Conservation (phyloP, 2,797 vertebrate genomes). For the Phataginus tricuspis region DNA sequence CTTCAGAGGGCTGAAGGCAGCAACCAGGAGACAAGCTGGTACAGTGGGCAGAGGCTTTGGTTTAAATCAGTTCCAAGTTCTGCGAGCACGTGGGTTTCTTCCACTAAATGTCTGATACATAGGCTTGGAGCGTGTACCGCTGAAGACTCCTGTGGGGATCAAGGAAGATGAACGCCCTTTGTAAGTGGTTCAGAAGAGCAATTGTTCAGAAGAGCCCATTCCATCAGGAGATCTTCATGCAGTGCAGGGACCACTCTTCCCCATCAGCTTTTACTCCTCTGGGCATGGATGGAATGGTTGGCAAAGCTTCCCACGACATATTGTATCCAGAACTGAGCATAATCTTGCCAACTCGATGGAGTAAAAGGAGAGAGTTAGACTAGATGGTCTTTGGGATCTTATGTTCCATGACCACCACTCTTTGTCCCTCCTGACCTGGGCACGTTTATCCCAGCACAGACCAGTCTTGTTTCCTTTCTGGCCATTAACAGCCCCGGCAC, state of each 20-base stretch:
- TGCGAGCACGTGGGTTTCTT: not conserved
- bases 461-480: not conserved
- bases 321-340: not conserved
- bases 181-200: no score
- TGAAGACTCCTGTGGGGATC: not conserved
- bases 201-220: fast-evolving
- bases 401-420: not conserved
- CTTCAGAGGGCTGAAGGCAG: not conserved
- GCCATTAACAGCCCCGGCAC: not conserved
- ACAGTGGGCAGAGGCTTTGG: not conserved
- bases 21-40: not conserved
- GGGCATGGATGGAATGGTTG: not conserved
- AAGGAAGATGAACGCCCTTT: not conserved
- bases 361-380: not conserved
- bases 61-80: not conserved
- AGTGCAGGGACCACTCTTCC: no score
- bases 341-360: not conserved
- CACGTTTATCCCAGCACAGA: not conserved
- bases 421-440: not conserved
- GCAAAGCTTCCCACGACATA: not conserved
- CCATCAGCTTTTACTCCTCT: not conserved
- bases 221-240: not conserved
- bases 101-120: not conserved
- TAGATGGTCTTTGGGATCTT: not conserved
- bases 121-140: not conserved